Evolutionary conservation across 2,888 invertebrate species (phyloP), one percentile per base, ranked within the genome.

Genomic region (Scaeva pyrastri): DNA sequence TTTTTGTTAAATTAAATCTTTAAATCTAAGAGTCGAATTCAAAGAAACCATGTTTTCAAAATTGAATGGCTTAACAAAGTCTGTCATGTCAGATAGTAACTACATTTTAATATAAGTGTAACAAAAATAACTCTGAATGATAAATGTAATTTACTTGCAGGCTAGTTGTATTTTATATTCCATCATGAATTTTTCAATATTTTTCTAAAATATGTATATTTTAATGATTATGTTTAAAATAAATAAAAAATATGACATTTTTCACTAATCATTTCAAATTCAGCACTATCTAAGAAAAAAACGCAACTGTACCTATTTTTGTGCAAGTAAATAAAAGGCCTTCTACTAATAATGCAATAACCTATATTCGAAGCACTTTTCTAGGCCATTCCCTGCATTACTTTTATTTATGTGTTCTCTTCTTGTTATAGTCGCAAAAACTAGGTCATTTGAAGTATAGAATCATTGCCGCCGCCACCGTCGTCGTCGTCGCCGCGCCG

Each of bases 401-500:
- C 78, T 82, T 66, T 58, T 76, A 43, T 73, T 55, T 58, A 64
- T 79, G 56, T 73, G 45, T 19, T 48, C 31, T 39, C 21, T 58
- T 19, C 8, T 21, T 72, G 16, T 60, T 66, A n/a, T n/a, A 50
- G 3, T 52, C 52, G 48, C 31, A 48, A 19, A 79, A 90, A 89
- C 83, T 89, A 87, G 90, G 90, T 90, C 90, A 90, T 88, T 87
- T 79, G n/a, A 39, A 78, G 81, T 82, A n/a, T n/a, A 48, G 8
- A 48, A 66, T 66, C 23, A 83, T 76, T 78, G 76, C 77, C 56
- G 85, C 77, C 73, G 79, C 58, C 21, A 78, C 50, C 80, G 36
- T 11, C 66, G 58, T 60, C 36, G 62, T n/a, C 43, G 58, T n/a
- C 26, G 70, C 72, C 60, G 43, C 43, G 43, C 60, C 66, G 74